Evolutionary conservation across 2,113 vertebrate genomes (phyloP).

Genomic region (Pterocles gutturalis): DNA sequence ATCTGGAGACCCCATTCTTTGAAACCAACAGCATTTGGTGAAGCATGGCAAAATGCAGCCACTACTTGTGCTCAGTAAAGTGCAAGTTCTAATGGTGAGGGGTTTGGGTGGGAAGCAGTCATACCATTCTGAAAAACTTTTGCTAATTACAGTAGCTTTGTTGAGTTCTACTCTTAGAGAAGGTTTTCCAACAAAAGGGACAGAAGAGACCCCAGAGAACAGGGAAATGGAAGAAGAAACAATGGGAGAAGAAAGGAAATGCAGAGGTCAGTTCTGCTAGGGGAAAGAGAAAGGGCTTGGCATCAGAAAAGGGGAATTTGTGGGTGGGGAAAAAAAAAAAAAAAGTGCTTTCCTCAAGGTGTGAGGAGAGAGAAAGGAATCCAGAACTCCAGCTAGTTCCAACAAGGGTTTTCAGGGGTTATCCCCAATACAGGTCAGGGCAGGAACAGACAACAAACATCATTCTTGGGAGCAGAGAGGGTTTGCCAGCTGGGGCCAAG

Average conservation of each 20-base stretch:
- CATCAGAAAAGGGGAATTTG: neutral
- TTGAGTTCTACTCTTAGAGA: neutral
- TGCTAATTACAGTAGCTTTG: neutral
- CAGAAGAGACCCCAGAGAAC: neutral
- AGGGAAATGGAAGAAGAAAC: neutral
- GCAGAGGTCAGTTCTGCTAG: neutral
- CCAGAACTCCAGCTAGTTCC: neutral
- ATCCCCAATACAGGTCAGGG: accelerated
- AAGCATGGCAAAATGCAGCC: neutral
- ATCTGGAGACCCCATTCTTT: neutral
- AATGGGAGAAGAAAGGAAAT: neutral
- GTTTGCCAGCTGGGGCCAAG: neutral
- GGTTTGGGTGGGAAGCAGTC: neutral
- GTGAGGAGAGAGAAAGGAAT: neutral
- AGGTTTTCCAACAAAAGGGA: neutral
- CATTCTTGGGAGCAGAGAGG: neutral
- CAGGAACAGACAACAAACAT: neutral
- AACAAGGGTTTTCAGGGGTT: neutral
- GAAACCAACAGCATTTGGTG: neutral
- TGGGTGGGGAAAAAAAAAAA: neutral
- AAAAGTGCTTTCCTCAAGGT: neutral
- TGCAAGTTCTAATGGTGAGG: neutral
- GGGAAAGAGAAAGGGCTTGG: neutral
- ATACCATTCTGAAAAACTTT: neutral
- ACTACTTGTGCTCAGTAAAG: neutral